Evolutionary conservation across 2,113 vertebrate genomes (phyloP).

Genomic region (Tamias sibiricus): DNA sequence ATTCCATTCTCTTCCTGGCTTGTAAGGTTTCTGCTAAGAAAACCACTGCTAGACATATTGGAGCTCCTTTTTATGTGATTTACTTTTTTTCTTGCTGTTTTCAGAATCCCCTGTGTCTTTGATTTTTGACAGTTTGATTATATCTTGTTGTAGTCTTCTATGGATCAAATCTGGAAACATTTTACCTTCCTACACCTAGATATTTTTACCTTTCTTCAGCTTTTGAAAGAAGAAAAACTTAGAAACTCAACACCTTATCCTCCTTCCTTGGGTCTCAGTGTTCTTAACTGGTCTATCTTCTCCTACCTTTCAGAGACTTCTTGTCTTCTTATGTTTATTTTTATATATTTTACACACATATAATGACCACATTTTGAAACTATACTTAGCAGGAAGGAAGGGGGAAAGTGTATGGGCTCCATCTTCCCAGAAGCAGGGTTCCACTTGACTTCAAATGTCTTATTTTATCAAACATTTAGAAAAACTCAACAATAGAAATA

Average conservation of each 20-base stretch:
- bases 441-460: neutral
- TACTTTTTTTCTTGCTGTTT: neutral
- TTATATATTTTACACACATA: neutral
- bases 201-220: neutral
- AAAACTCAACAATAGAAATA: neutral
- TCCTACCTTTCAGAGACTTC: neutral
- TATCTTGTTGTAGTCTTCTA: neutral
- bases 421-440: neutral
- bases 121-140: neutral
- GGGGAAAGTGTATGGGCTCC: neutral
- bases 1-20: neutral
- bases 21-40: neutral
- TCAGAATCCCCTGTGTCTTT: neutral
- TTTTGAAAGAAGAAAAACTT: neutral
- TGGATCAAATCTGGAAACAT: neutral
- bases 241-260: neutral
- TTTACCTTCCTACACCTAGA: neutral
- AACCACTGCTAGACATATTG: too few species aligned
- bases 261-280: too few species aligned
- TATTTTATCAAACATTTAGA: neutral
- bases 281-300: too few species aligned
- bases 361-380: neutral
- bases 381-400: neutral
- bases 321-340: neutral
- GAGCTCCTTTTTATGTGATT: neutral